A percentile compares a stretch with the other conserved stretches of the same genome.
Evolutionary conservation across 2,888 invertebrate genomes (phyloP).

Genomic region (Pantelozetes paolii): DNA sequence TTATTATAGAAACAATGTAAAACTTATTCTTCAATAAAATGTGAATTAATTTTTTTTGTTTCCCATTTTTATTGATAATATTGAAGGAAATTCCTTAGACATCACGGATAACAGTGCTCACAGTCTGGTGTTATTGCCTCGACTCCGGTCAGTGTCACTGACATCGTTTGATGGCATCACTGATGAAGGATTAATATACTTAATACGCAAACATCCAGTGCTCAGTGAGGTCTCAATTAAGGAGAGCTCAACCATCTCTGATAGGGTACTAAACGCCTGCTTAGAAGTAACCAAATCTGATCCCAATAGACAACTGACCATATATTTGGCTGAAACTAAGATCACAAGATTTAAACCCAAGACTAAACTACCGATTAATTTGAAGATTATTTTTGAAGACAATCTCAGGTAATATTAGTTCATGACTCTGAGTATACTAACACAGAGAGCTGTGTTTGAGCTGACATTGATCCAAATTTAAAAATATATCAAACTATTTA

Average conservation of each 20-base stretch:
- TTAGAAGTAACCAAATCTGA: neutral
- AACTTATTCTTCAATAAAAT: neutral
- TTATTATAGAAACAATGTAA: neutral
- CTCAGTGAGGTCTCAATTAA: neutral
- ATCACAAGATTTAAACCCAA: neutral
- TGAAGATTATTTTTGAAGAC: neutral
- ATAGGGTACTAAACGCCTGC: neutral
- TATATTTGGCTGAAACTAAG: constrained; percentile 4
- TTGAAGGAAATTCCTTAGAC: neutral
- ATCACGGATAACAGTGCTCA: constrained; percentile 11
- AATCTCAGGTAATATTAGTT: constrained; percentile 10
- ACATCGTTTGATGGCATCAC: constrained; percentile 4
- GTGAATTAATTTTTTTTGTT: no score
- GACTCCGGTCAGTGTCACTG: constrained; percentile 10
- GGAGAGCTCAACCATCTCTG: neutral
- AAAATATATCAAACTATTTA: no score
- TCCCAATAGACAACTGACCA: neutral
- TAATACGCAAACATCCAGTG: neutral
- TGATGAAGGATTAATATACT: constrained; percentile 3
- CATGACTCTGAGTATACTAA: no score
- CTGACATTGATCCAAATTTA: no score
- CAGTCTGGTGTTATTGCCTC: neutral
- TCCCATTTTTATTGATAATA: no score
- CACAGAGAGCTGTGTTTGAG: no score
- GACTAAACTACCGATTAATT: neutral